Evolutionary conservation across 2,113 vertebrate genomes (phyloP), one percentile per base, ranked within the genome.

Genomic region (Donacobius atricapilla): DNA sequence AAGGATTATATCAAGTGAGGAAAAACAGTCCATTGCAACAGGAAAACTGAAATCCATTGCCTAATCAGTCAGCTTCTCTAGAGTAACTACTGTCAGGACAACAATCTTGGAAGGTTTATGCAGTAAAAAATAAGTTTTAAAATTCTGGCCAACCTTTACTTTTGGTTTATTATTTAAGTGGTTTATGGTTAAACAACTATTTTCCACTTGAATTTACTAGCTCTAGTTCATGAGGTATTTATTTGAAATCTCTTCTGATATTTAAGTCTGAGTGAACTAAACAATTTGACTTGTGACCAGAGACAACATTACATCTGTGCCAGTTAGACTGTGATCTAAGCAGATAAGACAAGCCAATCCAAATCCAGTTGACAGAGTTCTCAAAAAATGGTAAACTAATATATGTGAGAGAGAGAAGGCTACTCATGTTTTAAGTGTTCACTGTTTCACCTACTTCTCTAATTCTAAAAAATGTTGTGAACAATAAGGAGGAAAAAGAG

Each of bases 211-310:
- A 89, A 60, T 89, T 89, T 94, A 20, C 48, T 69, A 56, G 20
- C 54, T 83, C 7, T 73, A 82, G 33, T 81, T 92, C 25, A 12
- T 75, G 50, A 71, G 37, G 30, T 87, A 40, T 73, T 90, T 89
- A 47, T 89, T 89, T 87, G 31, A 50, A 73, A 71, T 88, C 42
- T 94, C 57, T 93, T 84, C 37, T 60, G 45, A 76, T 95, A 77
- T 88, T 76, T 93, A 91, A 87, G 87, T 89, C 73, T 57, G n/a
- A 68, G 54, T 73, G 81, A 95, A 85, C 91, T 65, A 72, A 91
- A 69, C 44, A 51, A 56, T 39, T 82, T 85, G 54, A 88, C 42
- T 77, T 72, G 42, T 90, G 54, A 78, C 50, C 68, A 81, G 79
- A 69, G 42, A 88, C 30, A 85, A 51, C 37, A 39, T 83, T 69